Evolutionary conservation across 2,113 vertebrate genomes (phyloP), one percentile per base, ranked within the genome.

Genomic region (Hiodon tergisus): DNA sequence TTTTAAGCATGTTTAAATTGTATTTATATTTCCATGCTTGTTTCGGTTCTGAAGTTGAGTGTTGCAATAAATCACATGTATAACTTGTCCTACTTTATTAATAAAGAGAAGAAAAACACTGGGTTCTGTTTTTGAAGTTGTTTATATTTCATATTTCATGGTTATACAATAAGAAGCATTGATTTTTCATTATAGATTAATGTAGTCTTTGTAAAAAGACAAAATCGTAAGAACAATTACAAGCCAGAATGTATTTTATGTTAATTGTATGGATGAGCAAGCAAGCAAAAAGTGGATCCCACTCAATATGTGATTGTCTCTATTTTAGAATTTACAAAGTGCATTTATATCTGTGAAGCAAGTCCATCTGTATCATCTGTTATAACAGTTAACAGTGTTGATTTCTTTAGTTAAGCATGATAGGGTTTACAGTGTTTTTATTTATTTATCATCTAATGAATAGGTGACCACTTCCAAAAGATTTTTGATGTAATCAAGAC

Each of bases 161-260:
- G 81, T 80, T 82, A 80, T 86, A 69, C 85, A 84, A 89, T 87
- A 84, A 90, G 81, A 81, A 68, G 73, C 87, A 91, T 90, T 88
- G 88, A 89, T 91, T 89, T 87, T 81, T 89, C 86, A 89, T 89
- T 87, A 87, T 82, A 90, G 90, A 90, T 90, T 88, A 84, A 90
- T 89, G 87, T 74, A 65, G 81, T 78, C 85, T 87, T 5, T 85
- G 86, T 86, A 85, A 84, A 81, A 81, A 69, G 78, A 82, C 73
- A 85, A 87, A 86, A 86, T 31, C 82, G 81, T 66, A 11, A 47
- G 48, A 66, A 6, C 63, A 11, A 81, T 83, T 80, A 75, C 66
- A 51, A 75, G 70, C 71, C 73, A 74, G 77, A 78, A 55, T 78
- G 79, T 76, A 75, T 81, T 80, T 81, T 73, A 84, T 63, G 31